Evolutionary conservation across 2,113 vertebrate species (phyloP), one percentile per base, ranked within the genome.

Genomic region (Glareola pratincola): DNA sequence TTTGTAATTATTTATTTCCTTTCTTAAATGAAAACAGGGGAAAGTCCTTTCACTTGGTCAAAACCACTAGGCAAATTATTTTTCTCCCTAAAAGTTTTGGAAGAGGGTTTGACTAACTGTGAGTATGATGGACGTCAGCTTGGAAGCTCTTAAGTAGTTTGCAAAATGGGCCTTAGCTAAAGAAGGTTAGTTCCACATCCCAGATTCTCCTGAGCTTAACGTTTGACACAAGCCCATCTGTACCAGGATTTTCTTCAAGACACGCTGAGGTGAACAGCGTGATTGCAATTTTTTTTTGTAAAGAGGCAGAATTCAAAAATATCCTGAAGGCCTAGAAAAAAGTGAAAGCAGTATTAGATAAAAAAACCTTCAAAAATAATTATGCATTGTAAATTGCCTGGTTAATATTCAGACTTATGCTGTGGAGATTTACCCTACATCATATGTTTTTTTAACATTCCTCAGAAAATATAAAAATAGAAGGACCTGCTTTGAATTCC

Each of bases 391-490:
- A 60, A 80, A 73, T 64, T 45, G 29, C 5, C 27, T 82, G 34
- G 3, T 64, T 89, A 69, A 51, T 73, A 73, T 14, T 93, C 39
- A 60, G 32, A 26, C 14, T 60, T 54, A 15, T 2, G 4, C 14
- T 57, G 7, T 11, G 14, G 27, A 1, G 1, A 0, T 5, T 45
- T n/a, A 9, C 17, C 12, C 13, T n/a, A 10, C 1, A 4, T 90
- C 18, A 20, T 29, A 13, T 51, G 15, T 1, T 66, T 60, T 71
- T 84, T 67, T 57, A 48, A 30, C 0, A 1, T 78, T 54, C 10
- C 27, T 53, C 30, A 48, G 32, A 78, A 81, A 72, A 82, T 24
- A 21, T 14, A 39, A 68, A 76, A 90, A 32, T 34, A 51, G 7
- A 47, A 86, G 63, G 36, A 54, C 19, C 15, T 53, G 14, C 8